Evolutionary conservation across 2,888 invertebrate genomes (phyloP).

Genomic region (Zhengitettix transpicula): DNA sequence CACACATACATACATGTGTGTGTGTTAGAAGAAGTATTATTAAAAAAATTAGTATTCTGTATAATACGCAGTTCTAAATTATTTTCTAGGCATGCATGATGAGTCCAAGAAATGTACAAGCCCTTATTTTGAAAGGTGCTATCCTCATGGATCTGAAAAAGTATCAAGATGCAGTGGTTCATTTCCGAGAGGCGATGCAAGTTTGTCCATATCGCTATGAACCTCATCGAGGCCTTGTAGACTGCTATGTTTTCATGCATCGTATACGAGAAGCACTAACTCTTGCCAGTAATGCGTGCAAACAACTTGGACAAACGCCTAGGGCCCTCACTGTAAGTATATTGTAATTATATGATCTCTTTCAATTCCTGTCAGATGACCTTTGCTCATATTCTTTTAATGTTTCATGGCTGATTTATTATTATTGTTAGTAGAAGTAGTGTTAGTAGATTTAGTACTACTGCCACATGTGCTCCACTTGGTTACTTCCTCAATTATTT

Average conservation of each 20-base stretch:
- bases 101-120: constrained; percentile 51
- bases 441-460: no score
- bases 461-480: no score
- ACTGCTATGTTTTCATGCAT: constrained; percentile 50
- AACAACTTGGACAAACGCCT: constrained; percentile 52
- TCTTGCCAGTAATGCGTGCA: constrained; percentile 52
- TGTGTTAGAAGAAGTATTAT: no score
- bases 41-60: no score
- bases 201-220: constrained; percentile 49
- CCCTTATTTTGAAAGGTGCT: constrained; percentile 53
- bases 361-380: neutral
- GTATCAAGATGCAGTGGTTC: constrained; percentile 43
- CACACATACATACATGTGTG: no score
- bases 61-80: no score
- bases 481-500: no score
- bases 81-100: constrained; percentile 35
- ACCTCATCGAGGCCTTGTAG: constrained; percentile 59
- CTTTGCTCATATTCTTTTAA: no score
- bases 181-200: constrained; percentile 47
- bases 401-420: no score
- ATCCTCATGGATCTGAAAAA: constrained; percentile 47
- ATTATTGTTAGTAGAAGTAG: no score
- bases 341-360: neutral
- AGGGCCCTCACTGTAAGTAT: constrained; percentile 50
- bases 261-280: constrained; percentile 54